A percentile compares a stretch with the other conserved stretches of the same genome.
phyloP scores from a whole-genome alignment of 2,888 invertebrate genomes.

The Entomobrya proxima region DNA sequence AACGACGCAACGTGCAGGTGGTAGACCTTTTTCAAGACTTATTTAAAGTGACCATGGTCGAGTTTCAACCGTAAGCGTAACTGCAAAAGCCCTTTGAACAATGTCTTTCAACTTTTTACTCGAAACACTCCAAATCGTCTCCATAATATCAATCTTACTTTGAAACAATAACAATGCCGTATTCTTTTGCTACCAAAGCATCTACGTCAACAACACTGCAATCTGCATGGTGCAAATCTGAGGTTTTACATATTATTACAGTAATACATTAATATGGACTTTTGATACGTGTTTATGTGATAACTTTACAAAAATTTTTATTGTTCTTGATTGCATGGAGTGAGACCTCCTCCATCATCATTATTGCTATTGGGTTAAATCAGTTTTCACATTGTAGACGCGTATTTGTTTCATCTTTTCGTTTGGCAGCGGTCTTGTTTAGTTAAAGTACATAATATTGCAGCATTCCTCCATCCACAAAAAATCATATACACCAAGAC shows the following conservation, averaged over 20 bases:
- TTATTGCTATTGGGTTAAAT: conserved; percentile 31
- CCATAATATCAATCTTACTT: background rate
- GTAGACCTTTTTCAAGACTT: conserved; percentile 24
- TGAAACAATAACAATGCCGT: background rate
- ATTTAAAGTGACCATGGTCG: conserved; percentile 59
- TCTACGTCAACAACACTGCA: background rate
- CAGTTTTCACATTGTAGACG: conserved; percentile 27
- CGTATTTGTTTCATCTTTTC: background rate
- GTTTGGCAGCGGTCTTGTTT: background rate
- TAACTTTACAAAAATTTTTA: background rate
- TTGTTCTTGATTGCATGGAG: conserved; percentile 29
- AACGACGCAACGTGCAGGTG: background rate
- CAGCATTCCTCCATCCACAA: background rate
- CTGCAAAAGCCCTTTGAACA: background rate
- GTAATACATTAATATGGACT: background rate
- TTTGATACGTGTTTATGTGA: conserved; percentile 9
- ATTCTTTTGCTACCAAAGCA: background rate
- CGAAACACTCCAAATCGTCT: background rate
- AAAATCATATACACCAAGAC: background rate
- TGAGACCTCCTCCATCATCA: background rate
- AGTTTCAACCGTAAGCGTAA: conserved; percentile 39
- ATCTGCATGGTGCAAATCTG: conserved; percentile 35
- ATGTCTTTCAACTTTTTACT: conserved; percentile 5
- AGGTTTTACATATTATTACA: conserved; percentile 34
- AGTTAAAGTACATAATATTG: background rate